These are phyloP conservation scores for Polietes domitor DNA, from an alignment of 2,888 invertebrate genomes.

Conservation along the genomic window DNA sequence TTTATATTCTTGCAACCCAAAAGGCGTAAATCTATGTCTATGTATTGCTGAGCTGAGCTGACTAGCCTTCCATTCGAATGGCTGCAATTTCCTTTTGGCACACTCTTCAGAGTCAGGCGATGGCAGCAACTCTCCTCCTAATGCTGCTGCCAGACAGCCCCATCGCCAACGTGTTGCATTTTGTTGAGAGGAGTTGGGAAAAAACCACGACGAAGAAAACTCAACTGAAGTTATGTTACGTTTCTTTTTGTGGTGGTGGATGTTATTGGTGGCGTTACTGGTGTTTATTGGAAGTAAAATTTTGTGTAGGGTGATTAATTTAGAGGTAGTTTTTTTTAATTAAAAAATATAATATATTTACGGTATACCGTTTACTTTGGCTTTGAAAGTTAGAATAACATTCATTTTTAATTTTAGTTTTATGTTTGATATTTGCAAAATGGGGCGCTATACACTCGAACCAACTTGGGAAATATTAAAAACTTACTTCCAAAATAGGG, in stretches of 20 bases:
- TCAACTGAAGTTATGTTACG: background rate
- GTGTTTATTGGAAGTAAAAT: conserved; percentile 36
- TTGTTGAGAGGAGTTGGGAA: background rate
- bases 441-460: no score
- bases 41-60: no score
- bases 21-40: background rate
- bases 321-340: no score
- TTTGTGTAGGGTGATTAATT: conserved; percentile 23
- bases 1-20: background rate
- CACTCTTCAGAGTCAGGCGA: background rate
- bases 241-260: conserved; percentile 41
- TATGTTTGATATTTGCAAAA: no score
- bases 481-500: no score
- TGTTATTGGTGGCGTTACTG: conserved; percentile 39
- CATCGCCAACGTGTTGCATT: conserved; percentile 61
- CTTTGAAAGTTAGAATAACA: no score
- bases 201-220: background rate
- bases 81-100: conserved; percentile 51
- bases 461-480: no score
- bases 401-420: no score
- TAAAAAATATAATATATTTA: no score
- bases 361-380: no score
- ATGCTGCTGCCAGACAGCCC: background rate
- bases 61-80: background rate
- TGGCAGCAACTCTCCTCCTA: background rate